Percentiles rank a stretch among this genome's conserved stretches.
phyloP scores from a whole-genome alignment of 92 coral and sea anemone species.

The Actinostola sp. region DNA sequence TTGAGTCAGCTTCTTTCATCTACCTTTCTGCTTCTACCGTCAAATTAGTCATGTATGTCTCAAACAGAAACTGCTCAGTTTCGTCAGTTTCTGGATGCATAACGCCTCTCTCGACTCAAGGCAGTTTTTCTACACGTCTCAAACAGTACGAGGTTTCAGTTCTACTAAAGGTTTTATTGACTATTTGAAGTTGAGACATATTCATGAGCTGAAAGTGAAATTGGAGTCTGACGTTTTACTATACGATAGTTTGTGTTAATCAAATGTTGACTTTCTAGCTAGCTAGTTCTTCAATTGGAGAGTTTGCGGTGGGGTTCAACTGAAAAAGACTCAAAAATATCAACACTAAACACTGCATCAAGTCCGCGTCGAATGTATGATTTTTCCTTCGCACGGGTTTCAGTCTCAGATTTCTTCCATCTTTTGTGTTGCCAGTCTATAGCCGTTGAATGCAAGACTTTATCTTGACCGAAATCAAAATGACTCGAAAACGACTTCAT shows the following conservation, averaged over 20 bases:
- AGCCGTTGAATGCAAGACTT: no score
- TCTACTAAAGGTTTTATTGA: background rate
- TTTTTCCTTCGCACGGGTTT: background rate
- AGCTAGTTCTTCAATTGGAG: no score
- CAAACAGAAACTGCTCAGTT: no score
- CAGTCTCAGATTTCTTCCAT: background rate
- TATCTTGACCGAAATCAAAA: conserved; percentile 1
- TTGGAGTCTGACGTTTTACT: background rate
- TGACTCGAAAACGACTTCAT: background rate
- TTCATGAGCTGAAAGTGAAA: background rate
- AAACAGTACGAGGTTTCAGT: no score
- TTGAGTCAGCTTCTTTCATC: no score
- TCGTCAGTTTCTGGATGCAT: no score
- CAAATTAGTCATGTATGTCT: no score
- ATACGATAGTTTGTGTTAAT: background rate
- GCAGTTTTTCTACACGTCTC: no score
- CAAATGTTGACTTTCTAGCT: background rate
- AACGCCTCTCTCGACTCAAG: no score
- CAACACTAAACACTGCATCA: background rate
- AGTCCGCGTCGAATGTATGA: no score
- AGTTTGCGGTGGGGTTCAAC: background rate
- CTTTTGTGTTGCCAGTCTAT: background rate
- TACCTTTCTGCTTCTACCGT: no score
- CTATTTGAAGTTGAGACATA: background rate
- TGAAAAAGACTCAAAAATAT: background rate